Base-by-base conservation (phyloP, 2,113 vertebrate species). In the Procavia capensis region DNA sequence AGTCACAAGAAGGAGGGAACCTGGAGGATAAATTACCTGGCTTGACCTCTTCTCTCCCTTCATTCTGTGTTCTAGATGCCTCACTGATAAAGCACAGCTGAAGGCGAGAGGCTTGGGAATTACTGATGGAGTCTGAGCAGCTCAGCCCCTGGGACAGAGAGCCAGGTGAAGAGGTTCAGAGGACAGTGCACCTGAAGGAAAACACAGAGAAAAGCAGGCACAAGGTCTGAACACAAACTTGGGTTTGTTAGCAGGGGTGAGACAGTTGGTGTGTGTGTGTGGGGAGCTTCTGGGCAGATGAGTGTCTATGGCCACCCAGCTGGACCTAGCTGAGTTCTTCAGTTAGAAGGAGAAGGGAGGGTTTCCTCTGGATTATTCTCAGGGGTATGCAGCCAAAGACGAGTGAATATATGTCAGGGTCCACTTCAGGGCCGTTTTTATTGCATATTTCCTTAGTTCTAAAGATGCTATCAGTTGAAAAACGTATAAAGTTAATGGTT, bases 251-350 rank as follows among this genome's bases (percentile, higher is more conserved):
- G 10, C n/a, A 54, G n/a, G 6, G 50, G 14, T 29, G 85, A 54
- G 20, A 13, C 1, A 7, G 6, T 41, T 2, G 9, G 6, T 41
- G 14, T 10, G 31, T 25, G 13, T 27, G 4, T 1, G 0, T 11
- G 25, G 50, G 17, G 45, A 68, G 45, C 45, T 27, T 9, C 24
- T 31, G n/a, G 34, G 19, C 16, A 47, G 22, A 84, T 7, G 13
- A 20, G 13, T 54, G 43, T 41, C 41, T 54, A 27, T 14, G 3
- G 1, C 13, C 1, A 41, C 45, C 39, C 50, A 54, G 57, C 43
- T 72, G 39, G 70, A 43, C 27, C 9, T 57, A 47, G 41, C 39
- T 19, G 39, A 50, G 3, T 27, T 39, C 76, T 68, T 22, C 14
- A 45, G 47, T 4, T n/a, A 7, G 27, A 41, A 54, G 31, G 54